Evolutionary conservation across 2,797 vertebrate genomes (phyloP).

Genomic region (Adrianichthys oophorus): DNA sequence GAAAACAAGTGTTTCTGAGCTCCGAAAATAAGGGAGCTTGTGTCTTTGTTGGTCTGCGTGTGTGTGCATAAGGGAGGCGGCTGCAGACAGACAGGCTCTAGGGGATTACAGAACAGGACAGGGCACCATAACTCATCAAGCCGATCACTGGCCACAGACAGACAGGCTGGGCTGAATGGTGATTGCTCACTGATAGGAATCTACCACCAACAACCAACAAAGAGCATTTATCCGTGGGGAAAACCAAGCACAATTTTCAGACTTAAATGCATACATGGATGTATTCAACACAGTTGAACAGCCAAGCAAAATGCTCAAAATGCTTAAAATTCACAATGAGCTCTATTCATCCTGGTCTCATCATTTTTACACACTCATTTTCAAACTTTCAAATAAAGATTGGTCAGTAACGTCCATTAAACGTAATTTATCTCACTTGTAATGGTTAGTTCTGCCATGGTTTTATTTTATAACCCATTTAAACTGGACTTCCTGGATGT

Average conservation of each 20-base stretch:
- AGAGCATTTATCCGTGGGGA: slow-evolving; percentile 68
- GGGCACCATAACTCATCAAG: slow-evolving; percentile 72
- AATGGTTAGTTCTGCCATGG: not conserved
- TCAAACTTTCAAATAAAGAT: no score
- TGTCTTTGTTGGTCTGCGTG: slow-evolving; percentile 61
- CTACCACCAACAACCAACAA: slow-evolving; percentile 71
- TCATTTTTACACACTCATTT: slow-evolving; percentile 18
- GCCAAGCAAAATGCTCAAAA: not conserved
- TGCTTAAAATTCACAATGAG: slow-evolving; percentile 15
- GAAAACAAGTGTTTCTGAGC: slow-evolving; percentile 67
- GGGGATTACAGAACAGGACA: slow-evolving; percentile 75
- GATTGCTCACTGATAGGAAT: slow-evolving; percentile 75
- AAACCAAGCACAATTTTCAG: slow-evolving; percentile 62
- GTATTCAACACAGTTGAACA: slow-evolving; percentile 17
- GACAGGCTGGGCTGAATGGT: slow-evolving; percentile 68
- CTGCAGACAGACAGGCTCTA: slow-evolving; percentile 77
- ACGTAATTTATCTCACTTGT: not conserved
- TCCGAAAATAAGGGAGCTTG: slow-evolving; percentile 52
- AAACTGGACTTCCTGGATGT: not conserved
- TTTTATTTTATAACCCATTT: not conserved
- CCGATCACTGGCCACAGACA: slow-evolving; percentile 68
- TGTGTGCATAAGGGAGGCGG: slow-evolving; percentile 70
- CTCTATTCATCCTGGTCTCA: slow-evolving; percentile 36
- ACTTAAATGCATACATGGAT: slow-evolving; percentile 39
- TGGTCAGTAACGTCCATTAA: not conserved